phyloP scores from a whole-genome alignment of 30 jellyfish, hydroid and myxozoan species.

The Cassiopea andromeda region DNA sequence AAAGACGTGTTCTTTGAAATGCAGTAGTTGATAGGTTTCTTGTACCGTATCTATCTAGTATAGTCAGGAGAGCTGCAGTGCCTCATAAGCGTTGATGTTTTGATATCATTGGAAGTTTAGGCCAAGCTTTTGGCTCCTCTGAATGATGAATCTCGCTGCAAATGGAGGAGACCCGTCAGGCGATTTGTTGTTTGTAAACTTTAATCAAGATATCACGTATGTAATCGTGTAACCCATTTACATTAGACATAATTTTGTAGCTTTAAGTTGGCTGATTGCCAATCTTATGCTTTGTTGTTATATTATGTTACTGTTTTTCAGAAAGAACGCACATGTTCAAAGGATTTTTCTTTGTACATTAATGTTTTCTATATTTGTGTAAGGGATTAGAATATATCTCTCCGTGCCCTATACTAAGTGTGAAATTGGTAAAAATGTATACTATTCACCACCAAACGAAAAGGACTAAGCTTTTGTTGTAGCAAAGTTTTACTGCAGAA shows the following conservation, averaged over 20 bases:
- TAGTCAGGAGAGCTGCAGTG: neutral
- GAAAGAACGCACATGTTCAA: no score
- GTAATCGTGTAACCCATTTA: conserved; percentile 5
- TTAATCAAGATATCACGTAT: conserved; percentile 94
- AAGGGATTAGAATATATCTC: no score
- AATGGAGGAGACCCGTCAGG: conserved; percentile 99
- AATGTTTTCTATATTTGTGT: no score
- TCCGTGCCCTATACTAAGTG: no score
- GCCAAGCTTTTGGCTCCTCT: conserved; percentile 8
- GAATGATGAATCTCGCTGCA: conserved; percentile 94
- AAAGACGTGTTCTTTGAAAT: neutral
- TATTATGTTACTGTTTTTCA: no score
- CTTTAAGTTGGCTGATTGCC: no score
- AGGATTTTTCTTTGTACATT: no score
- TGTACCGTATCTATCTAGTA: neutral
- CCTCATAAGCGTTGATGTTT: neutral
- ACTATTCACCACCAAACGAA: no score
- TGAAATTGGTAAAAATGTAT: no score
- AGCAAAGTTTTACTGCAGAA: no score
- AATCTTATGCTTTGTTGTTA: no score
- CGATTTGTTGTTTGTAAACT: conserved; percentile 88
- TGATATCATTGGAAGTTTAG: neutral
- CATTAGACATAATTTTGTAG: neutral
- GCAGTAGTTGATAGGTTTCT: neutral
- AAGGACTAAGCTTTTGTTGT: no score